A percentile compares a stretch with the other conserved stretches of the same genome.
Conservation (phyloP, 1,140 invertebrate species). For the Pantala flavescens region DNA sequence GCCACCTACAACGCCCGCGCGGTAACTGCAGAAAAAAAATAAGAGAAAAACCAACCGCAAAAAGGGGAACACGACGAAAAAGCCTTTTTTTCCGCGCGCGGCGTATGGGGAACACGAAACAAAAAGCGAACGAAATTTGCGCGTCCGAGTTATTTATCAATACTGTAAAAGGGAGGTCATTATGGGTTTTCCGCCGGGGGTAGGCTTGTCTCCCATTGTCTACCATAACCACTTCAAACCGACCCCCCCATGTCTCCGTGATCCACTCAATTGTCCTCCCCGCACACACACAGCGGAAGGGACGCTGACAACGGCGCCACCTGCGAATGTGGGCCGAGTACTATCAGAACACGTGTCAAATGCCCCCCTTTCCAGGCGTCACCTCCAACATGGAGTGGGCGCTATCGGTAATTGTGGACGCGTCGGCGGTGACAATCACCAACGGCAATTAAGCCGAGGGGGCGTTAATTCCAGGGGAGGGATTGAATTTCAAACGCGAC, state of each 20-base stretch:
- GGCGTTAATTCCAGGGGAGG: not conserved
- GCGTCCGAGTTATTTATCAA: too few relatives aligned
- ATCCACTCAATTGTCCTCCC: constrained; percentile 3
- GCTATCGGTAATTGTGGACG: not conserved
- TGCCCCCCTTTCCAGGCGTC: not conserved
- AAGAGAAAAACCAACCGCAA: too few relatives aligned
- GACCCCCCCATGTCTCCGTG: not conserved
- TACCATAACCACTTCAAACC: too few relatives aligned
- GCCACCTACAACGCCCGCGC: too few relatives aligned
- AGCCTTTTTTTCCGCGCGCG: too few relatives aligned
- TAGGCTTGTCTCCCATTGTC: too few relatives aligned
- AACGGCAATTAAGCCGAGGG: not conserved
- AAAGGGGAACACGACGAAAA: too few relatives aligned
- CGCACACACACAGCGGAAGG: not conserved
- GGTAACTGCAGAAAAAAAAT: too few relatives aligned
- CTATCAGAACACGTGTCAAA: not conserved
- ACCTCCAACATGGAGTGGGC: not conserved
- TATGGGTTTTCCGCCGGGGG: too few relatives aligned
- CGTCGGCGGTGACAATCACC: not conserved
- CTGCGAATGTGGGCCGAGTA: not conserved
- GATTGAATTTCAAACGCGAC: not conserved
- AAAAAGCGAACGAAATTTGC: too few relatives aligned
- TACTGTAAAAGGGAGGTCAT: too few relatives aligned
- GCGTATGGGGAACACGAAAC: too few relatives aligned
- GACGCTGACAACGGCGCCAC: not conserved